Conservation (phyloP, 2,113 vertebrate genomes). For the Micromys minutus region DNA sequence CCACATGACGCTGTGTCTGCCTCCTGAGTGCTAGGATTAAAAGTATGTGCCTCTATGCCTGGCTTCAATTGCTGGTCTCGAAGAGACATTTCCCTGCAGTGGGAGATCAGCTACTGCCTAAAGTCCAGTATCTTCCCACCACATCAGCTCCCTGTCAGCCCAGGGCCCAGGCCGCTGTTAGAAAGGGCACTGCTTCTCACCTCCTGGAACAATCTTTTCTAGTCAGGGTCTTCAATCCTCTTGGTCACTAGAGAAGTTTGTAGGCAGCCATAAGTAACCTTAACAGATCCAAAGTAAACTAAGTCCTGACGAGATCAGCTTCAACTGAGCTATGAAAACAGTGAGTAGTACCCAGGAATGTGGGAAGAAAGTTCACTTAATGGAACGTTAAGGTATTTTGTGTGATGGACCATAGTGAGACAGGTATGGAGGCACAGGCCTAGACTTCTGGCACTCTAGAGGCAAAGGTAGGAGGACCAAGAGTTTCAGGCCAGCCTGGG, state of each 20-base stretch:
- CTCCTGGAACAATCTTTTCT: too few species aligned
- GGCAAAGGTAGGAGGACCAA: not conserved
- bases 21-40: not conserved
- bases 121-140: not conserved
- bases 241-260: not conserved
- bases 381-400: not conserved
- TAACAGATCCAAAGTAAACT: conserved; percentile 17
- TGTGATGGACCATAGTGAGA: not conserved
- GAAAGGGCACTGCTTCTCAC: not conserved
- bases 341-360: not conserved
- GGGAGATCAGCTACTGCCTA: not conserved
- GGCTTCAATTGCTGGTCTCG: not conserved
- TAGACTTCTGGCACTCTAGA: not conserved
- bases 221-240: not conserved
- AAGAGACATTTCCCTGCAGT: not conserved
- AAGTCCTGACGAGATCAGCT: not conserved
- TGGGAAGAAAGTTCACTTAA: conserved; percentile 41
- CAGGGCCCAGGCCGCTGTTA: not conserved
- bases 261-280: not conserved
- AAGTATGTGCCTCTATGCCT: too few species aligned
- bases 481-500: not conserved
- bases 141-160: not conserved
- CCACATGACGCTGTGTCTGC: not conserved
- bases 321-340: conserved; percentile 31
- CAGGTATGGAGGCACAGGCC: not conserved